Evolutionary conservation across 2,113 vertebrate species (phyloP), one percentile per base, ranked within the genome.

Genomic region (Oceanites oceanicus): DNA sequence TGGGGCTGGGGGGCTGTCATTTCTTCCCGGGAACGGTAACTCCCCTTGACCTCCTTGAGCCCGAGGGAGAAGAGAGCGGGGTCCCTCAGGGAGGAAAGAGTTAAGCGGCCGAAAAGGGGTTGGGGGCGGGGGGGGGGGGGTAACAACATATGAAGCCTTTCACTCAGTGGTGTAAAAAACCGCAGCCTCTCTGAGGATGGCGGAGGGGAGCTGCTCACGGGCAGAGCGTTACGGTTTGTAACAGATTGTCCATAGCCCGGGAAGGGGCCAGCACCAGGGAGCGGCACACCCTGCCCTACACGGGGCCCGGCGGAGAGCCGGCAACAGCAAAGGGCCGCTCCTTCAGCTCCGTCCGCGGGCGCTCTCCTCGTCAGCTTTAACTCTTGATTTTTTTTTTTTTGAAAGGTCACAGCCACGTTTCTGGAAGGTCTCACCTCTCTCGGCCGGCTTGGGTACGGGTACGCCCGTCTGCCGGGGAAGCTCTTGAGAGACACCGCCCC

Each of bases 191-290:
- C 68, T 7, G 92, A 89, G 94, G 81, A 72, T 4, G 20, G 82
- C 4, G 85, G 61, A 84, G 87, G 25, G 65, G 95, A 88, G 93
- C 93, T 62, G 80, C 42, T 94, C 50, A 3, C 61, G 14, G 32
- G 14, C 74, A 77, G 94, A 89, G 71, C 88, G 92, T 96, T 93
- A 93, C 78, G 94, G 94, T 87, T 75, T 86, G 90, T 68, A 86
- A 92, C 23, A 20, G 86, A 63, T 65, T 92, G 95, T 96, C 97
- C 82, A 56, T 95, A 79, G 84, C 79, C 84, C 78, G 68, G 94
- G 95, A 95, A 97, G 92, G 89, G 79, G 40, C 32, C 96, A 96
- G 97, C 98, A 97, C 94, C 97, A 40, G 91, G 94, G 50, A 96
- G 42, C 82, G 15, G 55, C 29, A 6, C 29, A 3, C 65, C 16